A percentile compares a stretch with the other conserved stretches of the same genome.
Evolutionary conservation across 2,797 vertebrate genomes (phyloP).

Genomic region (Setipinna tenuifilis): DNA sequence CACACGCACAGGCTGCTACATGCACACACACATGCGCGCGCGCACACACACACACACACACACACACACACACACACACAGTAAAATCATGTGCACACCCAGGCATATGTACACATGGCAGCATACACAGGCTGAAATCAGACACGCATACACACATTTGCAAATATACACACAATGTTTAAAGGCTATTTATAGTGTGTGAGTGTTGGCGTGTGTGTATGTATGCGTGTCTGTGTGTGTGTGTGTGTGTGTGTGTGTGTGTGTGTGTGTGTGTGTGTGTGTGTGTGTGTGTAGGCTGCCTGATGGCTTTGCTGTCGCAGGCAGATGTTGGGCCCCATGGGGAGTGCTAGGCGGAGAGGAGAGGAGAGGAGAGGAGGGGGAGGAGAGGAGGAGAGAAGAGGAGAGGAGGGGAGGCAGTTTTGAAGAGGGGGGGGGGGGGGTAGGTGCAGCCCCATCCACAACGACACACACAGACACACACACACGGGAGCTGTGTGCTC

Average conservation of each 20-base stretch:
- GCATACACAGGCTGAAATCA: slow-evolving; percentile 4
- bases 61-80: slow-evolving; percentile 21
- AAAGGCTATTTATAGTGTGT: slow-evolving; percentile 2
- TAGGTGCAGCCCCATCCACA: not conserved
- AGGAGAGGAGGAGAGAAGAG: too few relatives aligned
- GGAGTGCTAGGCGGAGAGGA: not conserved
- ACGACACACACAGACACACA: not conserved
- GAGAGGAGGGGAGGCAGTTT: too few relatives aligned
- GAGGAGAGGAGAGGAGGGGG: too few relatives aligned
- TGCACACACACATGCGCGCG: not conserved
- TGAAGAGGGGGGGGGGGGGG: too few relatives aligned
- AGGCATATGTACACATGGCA: not conserved
- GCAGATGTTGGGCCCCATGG: slow-evolving; percentile 1
- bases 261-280: not conserved
- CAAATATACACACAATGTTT: not conserved
- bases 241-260: not conserved
- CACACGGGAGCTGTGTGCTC: not conserved
- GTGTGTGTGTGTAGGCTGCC: slow-evolving; percentile 4
- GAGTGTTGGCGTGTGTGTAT: too few relatives aligned
- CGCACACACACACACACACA: not conserved
- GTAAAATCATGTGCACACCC: too few relatives aligned
- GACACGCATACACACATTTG: not conserved
- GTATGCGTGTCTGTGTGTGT: not conserved
- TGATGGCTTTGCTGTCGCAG: slow-evolving; percentile 9
- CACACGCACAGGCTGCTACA: not conserved